Conservation (phyloP, 1,140 invertebrate species). For the Monomorium pharaonis region DNA sequence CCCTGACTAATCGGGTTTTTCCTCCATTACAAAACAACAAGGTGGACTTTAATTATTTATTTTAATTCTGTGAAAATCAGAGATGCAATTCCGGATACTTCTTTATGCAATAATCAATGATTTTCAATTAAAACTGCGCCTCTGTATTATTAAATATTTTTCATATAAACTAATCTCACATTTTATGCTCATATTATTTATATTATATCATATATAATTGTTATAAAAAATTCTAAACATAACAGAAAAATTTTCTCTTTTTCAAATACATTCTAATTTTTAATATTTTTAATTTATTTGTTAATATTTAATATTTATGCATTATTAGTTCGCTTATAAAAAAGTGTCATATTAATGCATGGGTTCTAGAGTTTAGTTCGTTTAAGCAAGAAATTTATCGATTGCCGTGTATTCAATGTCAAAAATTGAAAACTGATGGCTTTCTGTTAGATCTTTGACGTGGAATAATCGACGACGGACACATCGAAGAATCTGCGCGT, state of each 20-base stretch:
- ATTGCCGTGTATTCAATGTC: conserved; percentile 10
- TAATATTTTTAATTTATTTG: neutral
- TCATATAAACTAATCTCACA: too few relatives aligned
- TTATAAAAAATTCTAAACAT: neutral
- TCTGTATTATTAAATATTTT: neutral
- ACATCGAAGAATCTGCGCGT: conserved; percentile 19
- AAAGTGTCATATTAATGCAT: neutral
- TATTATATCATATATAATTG: neutral
- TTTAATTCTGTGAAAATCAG: neutral
- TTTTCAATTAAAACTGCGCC: neutral
- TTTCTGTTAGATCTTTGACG: conserved; percentile 13
- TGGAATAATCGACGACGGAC: conserved; percentile 26
- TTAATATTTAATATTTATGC: neutral
- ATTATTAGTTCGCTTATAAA: neutral
- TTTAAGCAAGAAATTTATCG: conserved; percentile 10
- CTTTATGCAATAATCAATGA: neutral
- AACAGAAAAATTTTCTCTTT: neutral
- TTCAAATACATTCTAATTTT: neutral
- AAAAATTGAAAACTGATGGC: conserved; percentile 45
- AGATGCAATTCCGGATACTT: neutral
- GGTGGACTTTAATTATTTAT: neutral
- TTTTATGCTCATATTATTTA: neutral
- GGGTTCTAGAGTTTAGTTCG: neutral
- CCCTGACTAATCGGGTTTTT: neutral
- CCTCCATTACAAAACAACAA: neutral